phyloP scores from a whole-genome alignment of 2,113 vertebrate genomes.

The Pangasianodon hypophthalmus region DNA sequence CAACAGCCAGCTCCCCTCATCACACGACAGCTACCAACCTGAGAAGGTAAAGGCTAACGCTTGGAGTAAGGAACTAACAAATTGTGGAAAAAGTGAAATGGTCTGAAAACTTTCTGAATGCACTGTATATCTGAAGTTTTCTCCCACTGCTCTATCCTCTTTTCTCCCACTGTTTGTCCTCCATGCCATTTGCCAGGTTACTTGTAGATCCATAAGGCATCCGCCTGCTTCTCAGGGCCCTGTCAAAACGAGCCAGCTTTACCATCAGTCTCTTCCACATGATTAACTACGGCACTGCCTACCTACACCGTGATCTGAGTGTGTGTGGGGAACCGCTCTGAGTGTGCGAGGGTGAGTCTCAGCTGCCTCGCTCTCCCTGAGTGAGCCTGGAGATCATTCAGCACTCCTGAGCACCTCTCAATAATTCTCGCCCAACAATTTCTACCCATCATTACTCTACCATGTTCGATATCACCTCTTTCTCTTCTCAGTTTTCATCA shows the following conservation, averaged over 20 bases:
- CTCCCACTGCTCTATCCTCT: neutral
- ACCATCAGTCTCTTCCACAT: constrained; percentile 81
- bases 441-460: constrained; percentile 54
- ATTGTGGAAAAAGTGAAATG: neutral
- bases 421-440: constrained; percentile 44
- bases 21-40: no score
- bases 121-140: neutral
- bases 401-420: constrained; percentile 31
- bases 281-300: constrained; percentile 77
- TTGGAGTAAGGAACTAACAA: neutral
- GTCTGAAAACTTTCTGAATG: constrained; percentile 23
- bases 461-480: constrained; percentile 51
- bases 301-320: constrained; percentile 76
- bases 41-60: no score
- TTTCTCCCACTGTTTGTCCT: constrained; percentile 12
- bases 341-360: constrained; percentile 69
- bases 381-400: constrained; percentile 42
- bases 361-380: neutral
- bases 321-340: constrained; percentile 67
- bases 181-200: constrained; percentile 54
- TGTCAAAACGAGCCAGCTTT: constrained; percentile 70
- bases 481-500: constrained; percentile 32
- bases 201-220: constrained; percentile 66
- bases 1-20: no score
- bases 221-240: constrained; percentile 62